Evolutionary conservation across 1,140 invertebrate genomes (phyloP).

Genomic region (Bombus sibiricus): DNA sequence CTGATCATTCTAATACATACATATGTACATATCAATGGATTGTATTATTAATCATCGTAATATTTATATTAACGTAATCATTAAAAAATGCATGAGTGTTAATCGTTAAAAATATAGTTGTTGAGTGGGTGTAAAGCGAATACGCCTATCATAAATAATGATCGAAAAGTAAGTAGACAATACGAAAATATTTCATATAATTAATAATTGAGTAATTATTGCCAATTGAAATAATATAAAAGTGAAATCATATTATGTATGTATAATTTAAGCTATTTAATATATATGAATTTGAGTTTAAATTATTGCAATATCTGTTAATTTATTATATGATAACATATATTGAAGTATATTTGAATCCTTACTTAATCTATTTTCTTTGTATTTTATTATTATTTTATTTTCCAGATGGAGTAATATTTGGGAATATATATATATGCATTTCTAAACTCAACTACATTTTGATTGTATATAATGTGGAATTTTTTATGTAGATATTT

Average conservation of each 20-base stretch:
- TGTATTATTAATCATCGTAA: neutral
- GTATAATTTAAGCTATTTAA: neutral
- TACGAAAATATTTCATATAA: neutral
- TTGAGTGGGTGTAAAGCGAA: conserved; percentile 55
- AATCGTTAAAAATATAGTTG: conserved; percentile 51
- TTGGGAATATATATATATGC: neutral
- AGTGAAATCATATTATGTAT: neutral
- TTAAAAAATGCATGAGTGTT: conserved; percentile 43
- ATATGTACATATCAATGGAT: neutral
- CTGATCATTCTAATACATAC: too few species aligned
- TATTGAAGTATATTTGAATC: neutral
- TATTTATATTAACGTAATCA: conserved; percentile 5
- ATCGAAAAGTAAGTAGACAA: conserved; percentile 1
- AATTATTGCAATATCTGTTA: neutral
- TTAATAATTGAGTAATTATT: neutral
- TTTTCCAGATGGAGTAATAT: conserved; percentile 41
- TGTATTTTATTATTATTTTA: neutral
- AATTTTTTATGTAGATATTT: conserved; percentile 19
- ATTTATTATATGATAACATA: neutral
- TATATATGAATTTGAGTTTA: neutral
- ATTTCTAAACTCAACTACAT: conserved; percentile 1
- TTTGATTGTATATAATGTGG: conserved; percentile 17
- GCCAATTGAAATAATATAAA: neutral
- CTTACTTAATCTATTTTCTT: neutral
- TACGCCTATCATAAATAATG: conserved; percentile 40